Conservation (phyloP, 2,797 vertebrate species). For the Helicolenus hilgendorfi region DNA sequence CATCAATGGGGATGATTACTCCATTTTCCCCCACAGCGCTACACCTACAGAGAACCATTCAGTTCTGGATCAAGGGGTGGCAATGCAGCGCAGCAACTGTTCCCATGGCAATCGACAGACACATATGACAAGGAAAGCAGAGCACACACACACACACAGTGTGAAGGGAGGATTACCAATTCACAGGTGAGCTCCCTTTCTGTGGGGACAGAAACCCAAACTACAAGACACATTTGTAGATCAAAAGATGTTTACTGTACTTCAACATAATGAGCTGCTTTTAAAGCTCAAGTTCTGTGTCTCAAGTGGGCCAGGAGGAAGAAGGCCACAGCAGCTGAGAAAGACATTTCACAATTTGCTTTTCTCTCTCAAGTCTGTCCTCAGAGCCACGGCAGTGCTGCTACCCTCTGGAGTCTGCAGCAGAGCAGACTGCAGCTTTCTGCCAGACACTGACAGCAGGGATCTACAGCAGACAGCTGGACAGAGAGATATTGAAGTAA, state of each 20-base stretch:
- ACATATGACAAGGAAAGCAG: slow-evolving; percentile 48
- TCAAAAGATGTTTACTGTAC: neutral
- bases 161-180: slow-evolving; percentile 11
- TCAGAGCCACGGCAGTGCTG: neutral
- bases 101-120: slow-evolving; percentile 75
- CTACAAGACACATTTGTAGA: neutral
- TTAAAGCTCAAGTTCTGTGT: neutral
- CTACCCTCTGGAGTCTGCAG: slow-evolving; percentile 49
- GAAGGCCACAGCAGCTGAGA: slow-evolving; percentile 50
- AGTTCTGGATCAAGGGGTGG: slow-evolving; percentile 54
- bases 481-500: slow-evolving; percentile 27
- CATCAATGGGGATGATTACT: slow-evolving; percentile 60
- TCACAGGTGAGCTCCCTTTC: slow-evolving; percentile 24
- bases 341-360: slow-evolving; percentile 36
- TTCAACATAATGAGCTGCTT: neutral
- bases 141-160: neutral
- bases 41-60: slow-evolving; percentile 62
- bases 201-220: slow-evolving; percentile 18
- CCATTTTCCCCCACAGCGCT: slow-evolving; percentile 21
- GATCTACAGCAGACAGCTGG: slow-evolving; percentile 7
- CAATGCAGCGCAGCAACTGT: slow-evolving; percentile 63
- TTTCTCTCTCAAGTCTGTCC: slow-evolving; percentile 7
- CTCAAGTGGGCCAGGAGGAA: slow-evolving; percentile 43
- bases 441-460: slow-evolving; percentile 31
- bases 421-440: slow-evolving; percentile 40